Percentiles rank a stretch among this genome's conserved stretches.
phyloP scores from a whole-genome alignment of 2,797 vertebrate genomes.

The Brachyrhaphis roseni region DNA sequence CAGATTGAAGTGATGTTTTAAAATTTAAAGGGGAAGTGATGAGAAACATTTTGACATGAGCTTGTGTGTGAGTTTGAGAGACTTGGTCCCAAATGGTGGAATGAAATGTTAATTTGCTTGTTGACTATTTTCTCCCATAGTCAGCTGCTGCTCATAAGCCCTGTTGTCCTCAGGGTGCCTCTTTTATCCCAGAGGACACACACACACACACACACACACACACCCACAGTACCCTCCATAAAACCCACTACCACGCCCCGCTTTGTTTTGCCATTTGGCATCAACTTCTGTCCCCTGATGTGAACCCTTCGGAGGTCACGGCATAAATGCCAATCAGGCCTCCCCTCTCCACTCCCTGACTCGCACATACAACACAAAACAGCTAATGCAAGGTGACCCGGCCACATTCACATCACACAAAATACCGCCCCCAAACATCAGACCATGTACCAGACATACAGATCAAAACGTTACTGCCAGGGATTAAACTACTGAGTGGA shows the following conservation, averaged over 20 bases:
- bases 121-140: slow-evolving; percentile 69
- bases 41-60: slow-evolving; percentile 18
- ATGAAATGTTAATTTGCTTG: slow-evolving; percentile 78
- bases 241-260: slow-evolving; percentile 65
- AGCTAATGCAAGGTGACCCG: neutral
- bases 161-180: slow-evolving; percentile 70
- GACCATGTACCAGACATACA: neutral
- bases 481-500: neutral
- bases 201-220: slow-evolving; percentile 14
- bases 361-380: neutral
- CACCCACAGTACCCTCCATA: slow-evolving; percentile 62
- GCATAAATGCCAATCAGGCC: slow-evolving; percentile 53
- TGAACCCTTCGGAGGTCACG: slow-evolving; percentile 62
- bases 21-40: slow-evolving; percentile 4
- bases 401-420: neutral
- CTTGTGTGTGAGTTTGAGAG: slow-evolving; percentile 48
- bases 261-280: slow-evolving; percentile 82
- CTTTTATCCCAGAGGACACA: slow-evolving; percentile 61
- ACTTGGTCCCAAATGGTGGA: slow-evolving; percentile 60
- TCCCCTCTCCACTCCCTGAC: neutral
- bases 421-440: neutral
- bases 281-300: slow-evolving; percentile 63
- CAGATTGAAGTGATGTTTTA: neutral
- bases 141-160: slow-evolving; percentile 75
- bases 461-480: neutral